Evolutionary conservation across 2,113 vertebrate genomes (phyloP).

Genomic region (Chloropsis hardwickii): DNA sequence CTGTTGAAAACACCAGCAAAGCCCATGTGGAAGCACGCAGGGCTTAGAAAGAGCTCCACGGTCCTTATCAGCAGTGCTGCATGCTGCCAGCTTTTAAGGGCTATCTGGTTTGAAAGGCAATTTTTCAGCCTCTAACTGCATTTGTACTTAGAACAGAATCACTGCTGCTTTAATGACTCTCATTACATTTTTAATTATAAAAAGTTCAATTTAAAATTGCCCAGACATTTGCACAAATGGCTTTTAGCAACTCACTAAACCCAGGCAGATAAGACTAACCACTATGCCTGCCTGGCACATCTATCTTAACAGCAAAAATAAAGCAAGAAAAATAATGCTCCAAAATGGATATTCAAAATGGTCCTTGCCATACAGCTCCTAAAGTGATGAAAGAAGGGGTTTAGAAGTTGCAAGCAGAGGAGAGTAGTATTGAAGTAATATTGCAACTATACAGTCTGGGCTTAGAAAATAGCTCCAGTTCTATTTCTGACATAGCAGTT

Average conservation of each 20-base stretch:
- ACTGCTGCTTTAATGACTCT: background rate
- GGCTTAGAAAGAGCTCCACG: rapidly evolving
- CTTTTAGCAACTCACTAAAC: background rate
- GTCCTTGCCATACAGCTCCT: background rate
- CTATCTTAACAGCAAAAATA: background rate
- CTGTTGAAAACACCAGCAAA: background rate
- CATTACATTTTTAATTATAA: background rate
- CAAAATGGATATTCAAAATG: background rate
- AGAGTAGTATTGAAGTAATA: background rate
- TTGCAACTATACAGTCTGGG: background rate
- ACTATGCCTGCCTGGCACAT: background rate
- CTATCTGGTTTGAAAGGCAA: background rate
- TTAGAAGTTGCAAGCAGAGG: background rate
- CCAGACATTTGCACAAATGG: background rate
- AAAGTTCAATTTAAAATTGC: background rate
- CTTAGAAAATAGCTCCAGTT: background rate
- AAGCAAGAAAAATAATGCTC: background rate
- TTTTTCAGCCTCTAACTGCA: background rate
- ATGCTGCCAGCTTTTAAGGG: background rate
- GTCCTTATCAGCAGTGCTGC: background rate
- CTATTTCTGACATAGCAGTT: conserved; percentile 19
- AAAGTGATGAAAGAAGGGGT: background rate
- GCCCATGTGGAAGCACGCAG: rapidly evolving
- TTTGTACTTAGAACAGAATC: background rate
- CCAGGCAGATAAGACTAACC: background rate